Base-by-base conservation (phyloP, 1,140 invertebrate species). In the Polypedilum pembai region DNA sequence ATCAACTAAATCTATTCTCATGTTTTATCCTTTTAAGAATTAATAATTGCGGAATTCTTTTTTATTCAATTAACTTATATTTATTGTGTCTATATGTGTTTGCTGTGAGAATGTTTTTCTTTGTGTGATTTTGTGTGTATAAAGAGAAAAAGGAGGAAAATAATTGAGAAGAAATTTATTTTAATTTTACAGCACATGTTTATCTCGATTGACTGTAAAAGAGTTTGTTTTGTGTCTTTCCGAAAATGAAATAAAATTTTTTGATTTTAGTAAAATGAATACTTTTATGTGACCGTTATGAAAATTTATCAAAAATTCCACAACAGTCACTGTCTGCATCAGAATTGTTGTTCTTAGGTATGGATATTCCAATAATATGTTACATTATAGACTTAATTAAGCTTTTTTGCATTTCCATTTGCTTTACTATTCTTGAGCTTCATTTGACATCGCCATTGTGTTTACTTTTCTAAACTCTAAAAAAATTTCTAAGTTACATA, bases 351-450 rank as follows among this genome's bases (percentile, higher is more conserved):
- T 56, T 33, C 5, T n/a, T 56, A 12, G 45, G 45, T n/a, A 15
- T 33, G 24, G 24, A 33, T 33, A 33, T 33, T 33, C 24, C 24
- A 33, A 33, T 56, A 56, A 56, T 56, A 56, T 56, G 45, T 56
- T 56, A 56, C 45, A 56, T 56, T 56, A 56, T 56, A 56, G 45
- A 56, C 45, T 56, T 56, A 56, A 15, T 56, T 56, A 56, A 56
- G 45, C 45, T 56, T 56, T 56, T 56, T 12, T 56, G 45, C n/a
- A n/a, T 56, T 56, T 56, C n/a, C n/a, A n/a, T 56, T n/a, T 56
- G 45, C 45, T 56, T 45, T 45, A 45, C n/a, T n/a, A 56, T 56
- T 56, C 45, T 56, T 56, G 45, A 56, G 45, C 45, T 56, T 56
- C 15, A 15, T 56, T 56, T 56, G 45, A 56, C 45, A 56, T 56